A percentile compares a stretch with the other conserved stretches of the same genome.
These are phyloP conservation scores for Poicephalus meyeri DNA, from an alignment of 2,113 vertebrate species.

Conservation along the genomic window DNA sequence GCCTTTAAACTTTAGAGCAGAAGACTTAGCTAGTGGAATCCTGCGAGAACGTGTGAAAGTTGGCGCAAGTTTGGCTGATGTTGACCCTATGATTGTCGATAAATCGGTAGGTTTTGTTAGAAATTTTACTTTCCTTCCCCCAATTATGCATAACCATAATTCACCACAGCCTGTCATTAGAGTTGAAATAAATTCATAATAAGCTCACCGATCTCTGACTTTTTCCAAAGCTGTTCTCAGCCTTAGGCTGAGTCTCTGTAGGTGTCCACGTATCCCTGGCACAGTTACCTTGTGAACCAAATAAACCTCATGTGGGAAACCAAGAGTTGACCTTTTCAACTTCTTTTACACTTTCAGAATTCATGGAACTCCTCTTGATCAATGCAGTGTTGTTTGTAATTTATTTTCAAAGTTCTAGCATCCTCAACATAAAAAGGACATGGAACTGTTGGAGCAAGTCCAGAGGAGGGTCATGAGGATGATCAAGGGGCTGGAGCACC, in stretches of 20 bases:
- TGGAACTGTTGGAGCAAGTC: neutral
- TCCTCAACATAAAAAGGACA: neutral
- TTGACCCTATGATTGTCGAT: conserved; percentile 98
- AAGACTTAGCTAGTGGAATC: conserved; percentile 92
- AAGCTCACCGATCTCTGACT: neutral
- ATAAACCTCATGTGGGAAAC: neutral
- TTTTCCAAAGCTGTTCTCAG: neutral
- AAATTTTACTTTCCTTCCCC: neutral
- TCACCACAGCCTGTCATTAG: neutral
- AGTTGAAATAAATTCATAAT: neutral
- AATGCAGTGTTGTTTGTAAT: neutral
- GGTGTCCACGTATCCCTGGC: neutral
- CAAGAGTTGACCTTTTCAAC: neutral
- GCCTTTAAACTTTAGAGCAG: conserved; percentile 93
- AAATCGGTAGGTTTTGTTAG: conserved; percentile 82
- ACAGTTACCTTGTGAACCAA: neutral
- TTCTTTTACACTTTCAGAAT: neutral
- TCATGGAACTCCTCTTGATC: neutral
- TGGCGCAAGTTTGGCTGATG: conserved; percentile 95
- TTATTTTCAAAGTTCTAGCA: neutral
- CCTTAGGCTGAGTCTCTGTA: neutral
- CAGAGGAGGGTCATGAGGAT: neutral
- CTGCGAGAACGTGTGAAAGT: conserved; percentile 94
- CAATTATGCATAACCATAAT: neutral
- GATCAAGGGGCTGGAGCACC: neutral